Evolutionary conservation across 2,113 vertebrate species (phyloP), one percentile per base, ranked within the genome.

Genomic region (Nettapus auritus): DNA sequence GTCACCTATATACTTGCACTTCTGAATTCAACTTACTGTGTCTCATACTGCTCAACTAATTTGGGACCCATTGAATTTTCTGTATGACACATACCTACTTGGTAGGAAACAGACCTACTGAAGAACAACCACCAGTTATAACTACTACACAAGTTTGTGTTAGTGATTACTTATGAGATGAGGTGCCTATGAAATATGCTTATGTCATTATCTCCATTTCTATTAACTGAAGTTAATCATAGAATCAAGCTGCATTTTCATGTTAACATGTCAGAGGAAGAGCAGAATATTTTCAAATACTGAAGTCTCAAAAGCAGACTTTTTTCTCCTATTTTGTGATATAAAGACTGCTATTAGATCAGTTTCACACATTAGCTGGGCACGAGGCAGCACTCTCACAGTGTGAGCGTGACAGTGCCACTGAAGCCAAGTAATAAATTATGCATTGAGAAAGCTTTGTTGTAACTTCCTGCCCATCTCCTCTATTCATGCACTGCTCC

Each of bases 1-100:
- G 4, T 59, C n/a, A 78, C 11, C 22, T 22, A 55, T 2, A 8
- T 42, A 67, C 1, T 0, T 31, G 4, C 3, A 11, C 40, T 67
- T 26, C 13, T 25, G 52, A 79, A 89, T 74, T 74, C 13, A 55
- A 5, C 8, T 63, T 34, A 0, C 11, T 56, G 0, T 18, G 2
- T 70, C 19, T 63, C 36, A 50, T 29, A 68, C 12, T 29, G 18
- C 4, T 63, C 11, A 40, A 42, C 38, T 57, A 42, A 67, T 50
- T 59, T 33, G 4, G 14, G 22, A 40, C 8, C 33, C 46, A 17
- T 6, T 64, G 26, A 59, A 28, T 9, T 40, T 40, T 42, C 1
- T 34, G 9, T 19, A 2, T 7, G 36, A 63, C 14, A 87, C 5
- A 25, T 1, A 14, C 1, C 19, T 15, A 11, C 11, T 42, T 66